Base-by-base conservation (phyloP, 2,797 vertebrate species). In the Lophius americanus region DNA sequence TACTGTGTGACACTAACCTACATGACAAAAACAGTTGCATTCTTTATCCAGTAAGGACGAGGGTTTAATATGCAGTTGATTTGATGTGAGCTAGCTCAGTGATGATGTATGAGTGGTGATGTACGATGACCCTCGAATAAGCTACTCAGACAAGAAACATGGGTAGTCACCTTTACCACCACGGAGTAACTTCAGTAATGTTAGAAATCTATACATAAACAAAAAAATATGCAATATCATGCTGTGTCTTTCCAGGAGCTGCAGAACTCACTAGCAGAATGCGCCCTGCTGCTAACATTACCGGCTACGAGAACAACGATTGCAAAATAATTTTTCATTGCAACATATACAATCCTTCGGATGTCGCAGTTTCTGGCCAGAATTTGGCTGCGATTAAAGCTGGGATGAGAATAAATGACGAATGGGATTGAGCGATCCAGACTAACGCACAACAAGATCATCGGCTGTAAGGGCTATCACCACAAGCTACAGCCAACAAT, bases 381-480 rank as follows among this genome's bases (percentile, higher is more conserved):
- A n/a, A 23, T 23, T 23, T 23, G 1, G 33, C 35, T 48, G 55
- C 42, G 50, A 70, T 73, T 50, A 57, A 35, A 49, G 32, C 33
- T 60, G 56, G 65, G 44, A 33, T 35, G 68, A 70, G 68, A 74
- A 89, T 83, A 80, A 90, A 87, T 83, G 84, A 59, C 54, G 60
- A 78, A 56, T 0, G 60, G 51, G 38, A 70, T 47, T 59, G 55
- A 71, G 57, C 46, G 58, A 59, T 67, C 37, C 55, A 71, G 78
- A 76, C 46, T 69, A 67, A 46, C 48, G 35, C 35, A 82, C 71
- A 54, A 32, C 56, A 10, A 33, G 56, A 35, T 58, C 52, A 11
- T 14, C 65, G 43, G 23, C 58, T 68, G 72, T 76, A 80, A 70
- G 57, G 69, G 48, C 14, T 70, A 65, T 54, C 66, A 49, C 56